Percentiles rank a stretch among this genome's conserved stretches.
These are phyloP conservation scores for Vidua chalybeata DNA, from an alignment of 2,113 vertebrate species.

Conservation along the genomic window DNA sequence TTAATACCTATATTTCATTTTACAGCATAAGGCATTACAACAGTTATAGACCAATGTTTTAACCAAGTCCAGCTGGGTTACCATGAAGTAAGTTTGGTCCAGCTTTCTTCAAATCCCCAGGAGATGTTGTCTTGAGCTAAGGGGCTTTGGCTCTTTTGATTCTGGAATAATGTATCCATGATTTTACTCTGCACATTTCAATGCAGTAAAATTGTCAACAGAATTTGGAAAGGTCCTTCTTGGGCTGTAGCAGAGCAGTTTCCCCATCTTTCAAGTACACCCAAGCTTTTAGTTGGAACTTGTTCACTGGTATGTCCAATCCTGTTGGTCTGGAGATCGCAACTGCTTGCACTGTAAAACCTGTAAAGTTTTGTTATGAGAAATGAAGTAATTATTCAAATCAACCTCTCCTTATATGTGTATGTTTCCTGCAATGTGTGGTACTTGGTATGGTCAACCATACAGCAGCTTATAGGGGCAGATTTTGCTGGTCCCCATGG, in stretches of 20 bases:
- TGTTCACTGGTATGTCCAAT: background rate
- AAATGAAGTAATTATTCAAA: background rate
- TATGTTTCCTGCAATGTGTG: background rate
- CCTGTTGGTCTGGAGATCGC: background rate
- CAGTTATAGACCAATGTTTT: background rate
- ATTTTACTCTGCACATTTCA: background rate
- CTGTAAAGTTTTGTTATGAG: background rate
- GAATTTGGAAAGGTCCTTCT: background rate
- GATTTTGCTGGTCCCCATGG: background rate
- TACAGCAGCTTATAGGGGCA: background rate
- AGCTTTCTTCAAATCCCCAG: no score
- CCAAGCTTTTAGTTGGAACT: background rate
- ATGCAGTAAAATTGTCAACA: background rate
- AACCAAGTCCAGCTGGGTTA: background rate
- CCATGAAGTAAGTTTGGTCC: background rate
- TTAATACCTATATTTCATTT: background rate
- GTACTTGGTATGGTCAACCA: background rate
- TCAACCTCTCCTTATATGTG: background rate
- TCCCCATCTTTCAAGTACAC: background rate
- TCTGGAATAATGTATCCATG: background rate
- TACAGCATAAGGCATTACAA: background rate
- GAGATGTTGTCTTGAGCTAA: background rate
- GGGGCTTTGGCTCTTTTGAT: background rate
- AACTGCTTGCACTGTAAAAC: rapidly evolving
- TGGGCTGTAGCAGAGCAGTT: background rate